Evolutionary conservation across 2,888 invertebrate genomes (phyloP).

Genomic region (Bembecia ichneumoniformis): DNA sequence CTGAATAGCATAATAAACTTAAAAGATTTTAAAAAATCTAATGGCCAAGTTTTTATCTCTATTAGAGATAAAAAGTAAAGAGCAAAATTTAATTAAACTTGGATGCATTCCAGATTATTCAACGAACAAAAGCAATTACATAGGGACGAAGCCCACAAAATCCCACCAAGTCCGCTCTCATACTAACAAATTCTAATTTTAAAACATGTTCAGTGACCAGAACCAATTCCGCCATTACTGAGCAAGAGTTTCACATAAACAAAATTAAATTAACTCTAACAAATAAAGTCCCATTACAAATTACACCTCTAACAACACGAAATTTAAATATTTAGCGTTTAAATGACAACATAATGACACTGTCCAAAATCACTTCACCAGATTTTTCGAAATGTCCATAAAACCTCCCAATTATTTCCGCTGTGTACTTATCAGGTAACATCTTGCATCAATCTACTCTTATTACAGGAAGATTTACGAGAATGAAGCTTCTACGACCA

Average conservation of each 20-base stretch:
- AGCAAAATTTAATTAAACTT: not conserved
- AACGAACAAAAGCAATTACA: slow-evolving; percentile 30
- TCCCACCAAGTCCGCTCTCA: slow-evolving; percentile 22
- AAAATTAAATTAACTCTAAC: slow-evolving; percentile 15
- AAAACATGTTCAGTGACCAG: slow-evolving; percentile 38
- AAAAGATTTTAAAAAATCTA: not conserved
- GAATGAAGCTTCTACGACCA: slow-evolving; percentile 42
- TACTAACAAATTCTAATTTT: slow-evolving; percentile 32
- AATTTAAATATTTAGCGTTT: not conserved
- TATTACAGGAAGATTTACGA: slow-evolving; percentile 62
- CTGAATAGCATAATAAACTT: no score
- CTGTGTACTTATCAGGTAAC: slow-evolving; percentile 45
- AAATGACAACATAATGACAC: not conserved
- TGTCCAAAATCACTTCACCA: not conserved
- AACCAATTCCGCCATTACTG: slow-evolving; percentile 27
- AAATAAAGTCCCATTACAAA: slow-evolving; percentile 16
- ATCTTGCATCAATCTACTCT: slow-evolving; percentile 57
- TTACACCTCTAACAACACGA: slow-evolving; percentile 16
- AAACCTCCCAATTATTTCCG: slow-evolving; percentile 58
- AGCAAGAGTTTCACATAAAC: slow-evolving; percentile 17
- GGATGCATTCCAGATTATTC: slow-evolving; percentile 3
- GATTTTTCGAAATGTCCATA: slow-evolving; percentile 32
- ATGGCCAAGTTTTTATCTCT: not conserved
- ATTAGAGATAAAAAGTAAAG: not conserved
- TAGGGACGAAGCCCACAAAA: slow-evolving; percentile 25